Conservation (phyloP, 2,797 vertebrate species). For the Dromococcyx pavoninus region DNA sequence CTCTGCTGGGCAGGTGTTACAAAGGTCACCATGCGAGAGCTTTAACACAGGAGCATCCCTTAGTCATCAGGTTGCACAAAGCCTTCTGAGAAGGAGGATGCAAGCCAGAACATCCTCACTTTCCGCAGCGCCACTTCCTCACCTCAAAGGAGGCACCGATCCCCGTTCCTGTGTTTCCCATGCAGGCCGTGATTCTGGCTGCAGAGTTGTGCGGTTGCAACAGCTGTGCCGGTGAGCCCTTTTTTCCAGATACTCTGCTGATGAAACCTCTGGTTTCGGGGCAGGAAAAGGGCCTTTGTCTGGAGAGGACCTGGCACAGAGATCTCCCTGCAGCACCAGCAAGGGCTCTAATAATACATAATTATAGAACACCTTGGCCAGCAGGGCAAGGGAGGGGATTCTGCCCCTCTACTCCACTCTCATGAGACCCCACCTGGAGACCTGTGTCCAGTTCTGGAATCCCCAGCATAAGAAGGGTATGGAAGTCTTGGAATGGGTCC, state of each 20-base stretch:
- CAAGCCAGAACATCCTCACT: neutral
- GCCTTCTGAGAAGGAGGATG: neutral
- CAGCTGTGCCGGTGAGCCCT: neutral
- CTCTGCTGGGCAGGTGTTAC: neutral
- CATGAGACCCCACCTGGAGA: too few species aligned
- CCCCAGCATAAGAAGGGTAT: too few species aligned
- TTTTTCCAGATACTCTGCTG: conserved; percentile 4
- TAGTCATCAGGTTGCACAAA: conserved; percentile 2
- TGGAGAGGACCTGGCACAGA: fast-evolving
- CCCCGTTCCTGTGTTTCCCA: neutral
- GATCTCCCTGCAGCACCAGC: neutral
- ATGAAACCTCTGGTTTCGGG: neutral
- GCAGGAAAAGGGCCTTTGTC: neutral
- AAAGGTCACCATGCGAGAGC: neutral
- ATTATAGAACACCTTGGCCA: too few species aligned
- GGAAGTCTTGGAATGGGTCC: too few species aligned
- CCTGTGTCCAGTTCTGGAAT: too few species aligned
- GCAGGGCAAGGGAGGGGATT: too few species aligned
- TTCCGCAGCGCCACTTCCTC: neutral
- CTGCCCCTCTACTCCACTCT: too few species aligned
- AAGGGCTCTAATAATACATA: neutral
- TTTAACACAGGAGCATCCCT: neutral
- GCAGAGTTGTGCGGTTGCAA: conserved; percentile 1
- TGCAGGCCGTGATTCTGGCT: neutral
- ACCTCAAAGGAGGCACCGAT: neutral